A percentile compares a stretch with the other conserved stretches of the same genome.
These are phyloP conservation scores for Salmo trutta DNA, from an alignment of 2,797 vertebrate species.

Conservation along the genomic window DNA sequence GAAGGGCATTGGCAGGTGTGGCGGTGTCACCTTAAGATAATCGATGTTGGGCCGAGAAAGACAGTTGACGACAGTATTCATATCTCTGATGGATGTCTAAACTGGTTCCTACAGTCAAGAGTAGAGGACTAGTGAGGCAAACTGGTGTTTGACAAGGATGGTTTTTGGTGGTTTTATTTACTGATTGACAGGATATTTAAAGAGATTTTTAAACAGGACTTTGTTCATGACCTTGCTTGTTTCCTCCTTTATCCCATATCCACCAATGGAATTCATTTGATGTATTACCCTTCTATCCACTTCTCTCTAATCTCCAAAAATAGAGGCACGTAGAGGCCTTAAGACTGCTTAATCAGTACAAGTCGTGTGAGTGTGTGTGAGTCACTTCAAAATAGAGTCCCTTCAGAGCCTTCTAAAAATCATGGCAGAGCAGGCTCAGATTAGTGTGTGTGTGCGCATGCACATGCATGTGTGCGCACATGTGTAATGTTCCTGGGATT, in stretches of 20 bases:
- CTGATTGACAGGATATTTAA: slow-evolving; percentile 10
- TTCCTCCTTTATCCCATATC: background rate
- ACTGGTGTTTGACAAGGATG: no score
- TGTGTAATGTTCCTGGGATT: background rate
- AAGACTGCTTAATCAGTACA: no score
- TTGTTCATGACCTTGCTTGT: background rate
- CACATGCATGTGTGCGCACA: slow-evolving; percentile 36
- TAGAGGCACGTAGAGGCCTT: slow-evolving; percentile 43
- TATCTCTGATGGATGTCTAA: background rate
- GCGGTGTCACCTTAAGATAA: slow-evolving; percentile 4
- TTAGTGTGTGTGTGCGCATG: slow-evolving; percentile 43
- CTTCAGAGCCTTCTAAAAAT: slow-evolving; percentile 35
- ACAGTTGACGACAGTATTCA: background rate
- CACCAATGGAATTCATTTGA: slow-evolving; percentile 31
- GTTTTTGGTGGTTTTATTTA: background rate
- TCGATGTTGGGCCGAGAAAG: background rate
- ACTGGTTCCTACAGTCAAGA: no score
- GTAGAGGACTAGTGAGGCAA: no score
- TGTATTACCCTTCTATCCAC: slow-evolving; percentile 29
- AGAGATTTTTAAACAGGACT: slow-evolving; percentile 16
- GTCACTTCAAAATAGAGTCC: slow-evolving; percentile 46
- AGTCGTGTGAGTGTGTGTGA: no score
- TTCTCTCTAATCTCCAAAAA: slow-evolving; percentile 41
- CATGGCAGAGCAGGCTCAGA: slow-evolving; percentile 52
- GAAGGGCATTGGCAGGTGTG: slow-evolving; percentile 1